Percentiles rank a stretch among this genome's conserved stretches.
Conservation (phyloP, 1,140 invertebrate genomes). For the Forficula auricularia region DNA sequence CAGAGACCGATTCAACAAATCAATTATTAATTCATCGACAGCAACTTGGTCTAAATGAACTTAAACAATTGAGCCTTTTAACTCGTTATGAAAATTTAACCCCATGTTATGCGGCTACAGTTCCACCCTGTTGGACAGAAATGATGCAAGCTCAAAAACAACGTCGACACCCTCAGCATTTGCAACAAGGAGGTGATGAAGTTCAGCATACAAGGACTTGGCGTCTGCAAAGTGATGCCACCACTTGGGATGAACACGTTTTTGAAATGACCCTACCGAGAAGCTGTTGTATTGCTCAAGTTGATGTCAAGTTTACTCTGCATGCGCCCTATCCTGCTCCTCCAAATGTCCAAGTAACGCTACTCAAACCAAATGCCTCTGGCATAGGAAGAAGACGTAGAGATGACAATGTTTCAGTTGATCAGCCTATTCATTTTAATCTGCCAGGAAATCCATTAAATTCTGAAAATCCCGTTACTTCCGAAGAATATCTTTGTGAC, state of each 20-base stretch:
- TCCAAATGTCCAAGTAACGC: conserved; percentile 55
- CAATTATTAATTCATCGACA: conserved; percentile 37
- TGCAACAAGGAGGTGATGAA: conserved; percentile 56
- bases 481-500: conserved; percentile 61
- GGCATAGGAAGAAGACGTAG: conserved; percentile 40
- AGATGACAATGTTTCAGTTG: conserved; percentile 25
- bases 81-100: conserved; percentile 43
- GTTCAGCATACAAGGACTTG: conserved; percentile 61
- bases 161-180: conserved; percentile 57
- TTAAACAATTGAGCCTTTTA: conserved; percentile 39
- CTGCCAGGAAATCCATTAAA: conserved; percentile 14
- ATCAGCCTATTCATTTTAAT: conserved; percentile 42
- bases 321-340: conserved; percentile 45
- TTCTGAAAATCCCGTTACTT: conserved; percentile 53
- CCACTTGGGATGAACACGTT: conserved; percentile 80
- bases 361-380: conserved; percentile 63
- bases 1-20: conserved; percentile 6
- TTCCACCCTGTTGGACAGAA: conserved; percentile 81
- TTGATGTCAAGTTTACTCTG: conserved; percentile 70
- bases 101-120: conserved; percentile 59
- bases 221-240: conserved; percentile 65
- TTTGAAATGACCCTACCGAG: conserved; percentile 70
- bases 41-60: conserved; percentile 30
- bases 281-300: conserved; percentile 55
- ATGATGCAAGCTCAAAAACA: conserved; percentile 78